These are phyloP conservation scores for Eumerus sabulonum DNA, from an alignment of 2,888 invertebrate genomes.

Conservation along the genomic window DNA sequence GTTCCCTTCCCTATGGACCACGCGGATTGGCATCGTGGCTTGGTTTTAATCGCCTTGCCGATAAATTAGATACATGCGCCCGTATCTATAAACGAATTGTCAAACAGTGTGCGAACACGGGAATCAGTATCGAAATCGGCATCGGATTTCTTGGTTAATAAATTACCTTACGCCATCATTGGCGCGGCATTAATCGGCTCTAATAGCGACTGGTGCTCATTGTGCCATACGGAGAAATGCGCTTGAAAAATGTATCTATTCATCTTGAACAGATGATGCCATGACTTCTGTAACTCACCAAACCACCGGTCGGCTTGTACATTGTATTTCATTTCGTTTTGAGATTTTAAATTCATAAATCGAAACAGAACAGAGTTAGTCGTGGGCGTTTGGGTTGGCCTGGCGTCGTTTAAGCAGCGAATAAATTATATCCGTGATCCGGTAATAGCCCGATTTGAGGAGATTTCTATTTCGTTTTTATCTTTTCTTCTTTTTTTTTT, in stretches of 20 bases:
- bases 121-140: constrained; percentile 24
- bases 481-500: constrained; percentile 29
- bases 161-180: constrained; percentile 36
- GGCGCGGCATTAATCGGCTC: constrained; percentile 38
- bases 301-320: constrained; percentile 22
- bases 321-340: constrained; percentile 55
- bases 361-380: constrained; percentile 34
- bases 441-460: constrained; percentile 43
- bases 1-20: constrained; percentile 8
- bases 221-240: constrained; percentile 24
- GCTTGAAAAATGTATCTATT: constrained; percentile 58
- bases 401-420: constrained; percentile 47
- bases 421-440: constrained; percentile 54
- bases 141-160: constrained; percentile 47
- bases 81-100: constrained; percentile 17
- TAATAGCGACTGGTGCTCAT: constrained; percentile 36
- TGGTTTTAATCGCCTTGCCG: constrained; percentile 18
- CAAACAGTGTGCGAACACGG: constrained; percentile 56
- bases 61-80: constrained; percentile 45
- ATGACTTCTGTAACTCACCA: constrained; percentile 41
- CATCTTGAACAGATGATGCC: constrained; percentile 43
- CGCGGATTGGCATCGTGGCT: constrained; percentile 41
- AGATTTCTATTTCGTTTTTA: constrained; percentile 32
- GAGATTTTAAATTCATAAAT: constrained; percentile 63
- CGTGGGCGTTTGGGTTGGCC: constrained; percentile 51